These are phyloP conservation scores for Sebastes matsubarae DNA, from an alignment of 2,797 vertebrate species.

Conservation along the genomic window DNA sequence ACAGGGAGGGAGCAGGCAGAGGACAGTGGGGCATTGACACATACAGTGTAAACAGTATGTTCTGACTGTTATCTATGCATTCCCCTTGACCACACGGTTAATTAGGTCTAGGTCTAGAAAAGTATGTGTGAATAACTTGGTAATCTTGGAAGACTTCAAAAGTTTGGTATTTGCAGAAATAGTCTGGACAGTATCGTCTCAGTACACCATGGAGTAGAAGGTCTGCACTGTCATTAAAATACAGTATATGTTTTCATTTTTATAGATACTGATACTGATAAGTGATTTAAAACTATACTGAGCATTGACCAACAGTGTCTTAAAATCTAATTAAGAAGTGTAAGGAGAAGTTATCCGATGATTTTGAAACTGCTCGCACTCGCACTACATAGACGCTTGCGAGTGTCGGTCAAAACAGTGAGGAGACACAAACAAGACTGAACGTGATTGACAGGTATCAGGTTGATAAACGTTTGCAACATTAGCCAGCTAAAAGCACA, in stretches of 20 bases:
- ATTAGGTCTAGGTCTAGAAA: constrained; percentile 26
- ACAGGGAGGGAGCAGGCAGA: constrained; percentile 2
- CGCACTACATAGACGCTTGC: no score
- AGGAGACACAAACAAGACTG: no score
- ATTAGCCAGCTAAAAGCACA: no score
- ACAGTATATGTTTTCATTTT: background rate
- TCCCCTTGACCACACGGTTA: constrained; percentile 31
- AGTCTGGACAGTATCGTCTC: background rate
- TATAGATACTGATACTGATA: background rate
- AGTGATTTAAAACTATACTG: background rate
- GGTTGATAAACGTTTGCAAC: no score
- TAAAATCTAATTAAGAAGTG: background rate
- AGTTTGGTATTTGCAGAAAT: constrained; percentile 3
- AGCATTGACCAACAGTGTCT: background rate
- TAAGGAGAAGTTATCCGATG: background rate
- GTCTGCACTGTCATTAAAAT: background rate
- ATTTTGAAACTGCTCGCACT: background rate
- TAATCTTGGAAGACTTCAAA: constrained; percentile 2
- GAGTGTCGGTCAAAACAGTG: no score
- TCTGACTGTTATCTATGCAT: constrained; percentile 50
- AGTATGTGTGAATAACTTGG: constrained; percentile 6
- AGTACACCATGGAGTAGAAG: background rate
- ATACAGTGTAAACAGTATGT: constrained; percentile 55
- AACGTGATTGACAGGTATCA: no score
- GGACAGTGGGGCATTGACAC: constrained; percentile 68